A percentile compares a stretch with the other conserved stretches of the same genome.
Evolutionary conservation across 1,140 invertebrate genomes (phyloP).

Genomic region (Eriosoma lanigerum): DNA sequence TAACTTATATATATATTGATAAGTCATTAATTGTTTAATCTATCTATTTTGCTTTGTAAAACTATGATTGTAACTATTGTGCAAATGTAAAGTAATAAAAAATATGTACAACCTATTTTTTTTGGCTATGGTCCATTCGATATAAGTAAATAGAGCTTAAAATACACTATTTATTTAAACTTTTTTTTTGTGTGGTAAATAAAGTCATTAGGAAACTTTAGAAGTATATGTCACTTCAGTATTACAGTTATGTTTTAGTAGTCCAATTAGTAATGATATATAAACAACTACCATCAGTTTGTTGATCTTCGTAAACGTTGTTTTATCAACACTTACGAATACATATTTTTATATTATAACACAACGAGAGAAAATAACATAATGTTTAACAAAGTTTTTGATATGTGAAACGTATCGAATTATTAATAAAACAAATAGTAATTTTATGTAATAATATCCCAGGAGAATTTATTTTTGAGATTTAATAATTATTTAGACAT

Average conservation of each 20-base stretch:
- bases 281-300: neutral
- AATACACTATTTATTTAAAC: neutral
- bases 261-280: neutral
- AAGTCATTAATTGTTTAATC: too few species aligned
- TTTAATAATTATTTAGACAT: neutral
- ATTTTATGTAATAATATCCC: neutral
- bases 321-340: neutral
- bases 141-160: neutral
- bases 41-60: neutral
- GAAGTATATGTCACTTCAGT: neutral
- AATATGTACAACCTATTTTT: neutral
- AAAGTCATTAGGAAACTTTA: constrained; percentile 7
- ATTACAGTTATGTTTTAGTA: neutral
- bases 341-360: too few species aligned
- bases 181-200: neutral
- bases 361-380: neutral
- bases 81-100: neutral
- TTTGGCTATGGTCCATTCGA: neutral
- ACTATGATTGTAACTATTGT: neutral
- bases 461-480: neutral
- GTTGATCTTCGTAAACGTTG: neutral
- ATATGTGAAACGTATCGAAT: neutral
- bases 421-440: neutral
- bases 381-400: neutral
- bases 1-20: too few species aligned